phyloP scores from a whole-genome alignment of 2,888 invertebrate species.

The Orchesella flavescens region DNA sequence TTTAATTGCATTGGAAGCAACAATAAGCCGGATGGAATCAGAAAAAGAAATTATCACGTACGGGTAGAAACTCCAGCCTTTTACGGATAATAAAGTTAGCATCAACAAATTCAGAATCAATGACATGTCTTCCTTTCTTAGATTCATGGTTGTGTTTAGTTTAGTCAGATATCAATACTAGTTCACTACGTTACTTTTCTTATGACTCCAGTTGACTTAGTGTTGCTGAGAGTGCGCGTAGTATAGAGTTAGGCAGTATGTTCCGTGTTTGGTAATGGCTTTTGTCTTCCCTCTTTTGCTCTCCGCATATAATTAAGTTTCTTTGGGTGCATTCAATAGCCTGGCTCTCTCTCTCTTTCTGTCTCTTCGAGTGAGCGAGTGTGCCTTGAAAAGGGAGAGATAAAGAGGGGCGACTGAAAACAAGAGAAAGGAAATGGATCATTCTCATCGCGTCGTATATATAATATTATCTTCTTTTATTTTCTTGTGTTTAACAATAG shows the following conservation, averaged over 20 bases:
- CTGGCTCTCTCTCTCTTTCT: not conserved
- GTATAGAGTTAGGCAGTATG: constrained; percentile 14
- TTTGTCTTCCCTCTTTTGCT: constrained; percentile 47
- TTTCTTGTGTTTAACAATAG: not conserved
- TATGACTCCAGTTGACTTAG: constrained; percentile 9
- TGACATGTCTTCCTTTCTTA: constrained; percentile 14
- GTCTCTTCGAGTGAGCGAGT: not conserved
- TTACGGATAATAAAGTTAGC: constrained; percentile 1
- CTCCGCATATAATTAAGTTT: constrained; percentile 54
- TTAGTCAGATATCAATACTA: not conserved
- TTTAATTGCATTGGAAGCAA: too few species aligned
- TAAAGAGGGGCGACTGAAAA: constrained; percentile 26
- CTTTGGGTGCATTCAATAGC: constrained; percentile 47
- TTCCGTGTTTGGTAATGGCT: constrained; percentile 38
- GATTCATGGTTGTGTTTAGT: not conserved
- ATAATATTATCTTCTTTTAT: constrained; percentile 26
- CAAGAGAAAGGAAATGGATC: constrained; percentile 44
- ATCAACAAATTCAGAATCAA: constrained; percentile 35
- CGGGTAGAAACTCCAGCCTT: not conserved
- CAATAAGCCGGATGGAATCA: too few species aligned
- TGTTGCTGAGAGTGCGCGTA: constrained; percentile 29
- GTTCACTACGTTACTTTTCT: too few species aligned
- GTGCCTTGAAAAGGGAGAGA: constrained; percentile 34
- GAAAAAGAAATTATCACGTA: too few species aligned
- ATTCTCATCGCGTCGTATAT: constrained; percentile 39